phyloP scores from a whole-genome alignment of 2,113 vertebrate genomes.

The Datnioides undecimradiatus region DNA sequence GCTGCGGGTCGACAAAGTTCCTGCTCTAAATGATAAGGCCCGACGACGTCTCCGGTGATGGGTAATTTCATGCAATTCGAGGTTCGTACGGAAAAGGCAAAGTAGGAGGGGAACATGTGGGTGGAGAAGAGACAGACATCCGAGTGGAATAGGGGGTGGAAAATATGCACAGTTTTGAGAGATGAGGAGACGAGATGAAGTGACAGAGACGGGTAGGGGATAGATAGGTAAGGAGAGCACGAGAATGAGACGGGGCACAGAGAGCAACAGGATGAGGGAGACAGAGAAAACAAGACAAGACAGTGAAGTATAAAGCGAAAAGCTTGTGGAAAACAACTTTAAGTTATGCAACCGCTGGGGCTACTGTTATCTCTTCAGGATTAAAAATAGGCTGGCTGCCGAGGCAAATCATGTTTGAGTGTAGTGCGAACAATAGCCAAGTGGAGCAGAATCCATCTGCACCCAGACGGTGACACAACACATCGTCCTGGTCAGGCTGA shows the following conservation, averaged over 20 bases:
- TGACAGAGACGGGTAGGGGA: slow-evolving; percentile 27
- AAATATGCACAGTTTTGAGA: slow-evolving; percentile 28
- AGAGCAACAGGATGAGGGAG: slow-evolving; percentile 16
- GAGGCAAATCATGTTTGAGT: slow-evolving; percentile 58
- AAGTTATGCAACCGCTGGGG: slow-evolving; percentile 61
- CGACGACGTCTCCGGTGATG: neutral
- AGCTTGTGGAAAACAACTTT: slow-evolving; percentile 54
- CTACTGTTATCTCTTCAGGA: slow-evolving; percentile 29
- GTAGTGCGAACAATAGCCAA: slow-evolving; percentile 52
- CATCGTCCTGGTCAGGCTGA: neutral
- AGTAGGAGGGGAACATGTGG: slow-evolving; percentile 30
- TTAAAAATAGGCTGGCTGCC: slow-evolving; percentile 71
- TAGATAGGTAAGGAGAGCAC: slow-evolving; percentile 11
- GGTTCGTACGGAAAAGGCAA: slow-evolving; percentile 12
- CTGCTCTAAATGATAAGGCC: slow-evolving; percentile 12
- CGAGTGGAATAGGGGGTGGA: slow-evolving; percentile 24
- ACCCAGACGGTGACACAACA: slow-evolving; percentile 28
- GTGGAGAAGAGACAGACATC: slow-evolving; percentile 44
- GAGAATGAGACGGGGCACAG: slow-evolving; percentile 14
- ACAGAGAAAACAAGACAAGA: slow-evolving; percentile 24
- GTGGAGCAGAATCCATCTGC: slow-evolving; percentile 39
- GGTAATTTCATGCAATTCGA: slow-evolving; percentile 38
- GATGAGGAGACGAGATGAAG: slow-evolving; percentile 40
- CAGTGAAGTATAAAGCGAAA: slow-evolving; percentile 36
- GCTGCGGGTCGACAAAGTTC: slow-evolving; percentile 25